A percentile compares a stretch with the other conserved stretches of the same genome.
phyloP scores from a whole-genome alignment of 2,797 vertebrate genomes.

The Anomalospiza imberbis region DNA sequence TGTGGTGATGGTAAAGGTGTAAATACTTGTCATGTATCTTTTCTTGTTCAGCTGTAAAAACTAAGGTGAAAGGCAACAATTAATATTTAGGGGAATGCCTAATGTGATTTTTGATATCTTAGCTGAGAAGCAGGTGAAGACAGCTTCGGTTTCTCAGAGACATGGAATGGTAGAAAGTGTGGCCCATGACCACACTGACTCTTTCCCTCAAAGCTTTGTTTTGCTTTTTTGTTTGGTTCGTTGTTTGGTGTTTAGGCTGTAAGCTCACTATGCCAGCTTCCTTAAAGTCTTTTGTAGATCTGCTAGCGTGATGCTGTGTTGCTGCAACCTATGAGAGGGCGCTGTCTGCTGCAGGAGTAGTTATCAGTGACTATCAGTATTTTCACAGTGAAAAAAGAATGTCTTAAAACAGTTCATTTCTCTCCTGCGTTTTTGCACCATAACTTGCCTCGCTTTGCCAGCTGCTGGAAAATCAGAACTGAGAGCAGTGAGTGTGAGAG shows the following conservation, averaged over 20 bases:
- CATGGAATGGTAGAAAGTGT: accelerated
- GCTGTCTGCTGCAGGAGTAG: background rate
- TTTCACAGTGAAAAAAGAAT: background rate
- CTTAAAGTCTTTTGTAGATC: background rate
- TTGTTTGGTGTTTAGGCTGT: background rate
- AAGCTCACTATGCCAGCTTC: background rate
- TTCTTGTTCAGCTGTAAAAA: background rate
- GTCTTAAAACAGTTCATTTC: background rate
- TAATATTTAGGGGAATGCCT: background rate
- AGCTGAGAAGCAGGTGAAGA: background rate
- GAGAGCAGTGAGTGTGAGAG: background rate
- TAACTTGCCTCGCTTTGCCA: background rate
- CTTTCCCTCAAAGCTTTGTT: background rate
- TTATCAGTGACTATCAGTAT: background rate
- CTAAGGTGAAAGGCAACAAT: background rate
- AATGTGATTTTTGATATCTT: background rate
- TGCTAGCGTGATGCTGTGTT: background rate
- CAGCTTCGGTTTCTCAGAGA: background rate
- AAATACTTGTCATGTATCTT: background rate
- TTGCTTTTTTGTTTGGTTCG: background rate
- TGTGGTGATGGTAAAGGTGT: background rate
- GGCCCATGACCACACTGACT: accelerated
- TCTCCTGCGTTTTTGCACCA: background rate
- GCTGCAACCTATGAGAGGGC: accelerated
- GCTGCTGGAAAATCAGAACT: background rate